Percentiles rank a stretch among this genome's conserved stretches.
phyloP scores from a whole-genome alignment of 2,113 vertebrate species.

The Erinaceus europaeus region DNA sequence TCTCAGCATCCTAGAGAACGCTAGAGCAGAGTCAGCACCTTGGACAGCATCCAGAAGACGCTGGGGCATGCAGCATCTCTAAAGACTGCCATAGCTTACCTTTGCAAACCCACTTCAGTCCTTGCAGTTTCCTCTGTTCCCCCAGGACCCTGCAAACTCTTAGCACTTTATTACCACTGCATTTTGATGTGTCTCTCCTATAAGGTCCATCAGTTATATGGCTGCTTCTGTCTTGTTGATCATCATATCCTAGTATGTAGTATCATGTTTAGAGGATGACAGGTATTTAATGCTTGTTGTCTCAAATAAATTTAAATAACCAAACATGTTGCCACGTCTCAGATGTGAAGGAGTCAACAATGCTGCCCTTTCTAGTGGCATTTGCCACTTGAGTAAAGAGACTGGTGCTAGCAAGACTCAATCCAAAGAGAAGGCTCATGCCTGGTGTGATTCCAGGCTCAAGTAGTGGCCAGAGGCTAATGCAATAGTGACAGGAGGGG shows the following conservation, averaged over 20 bases:
- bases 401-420: neutral
- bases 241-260: neutral
- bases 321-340: neutral
- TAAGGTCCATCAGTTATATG: neutral
- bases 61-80: too few relatives aligned
- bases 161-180: neutral
- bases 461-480: constrained; percentile 5
- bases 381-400: neutral
- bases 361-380: neutral
- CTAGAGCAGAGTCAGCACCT: too few relatives aligned
- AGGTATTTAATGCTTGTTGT: neutral
- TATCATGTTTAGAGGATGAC: neutral
- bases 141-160: neutral
- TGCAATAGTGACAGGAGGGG: neutral
- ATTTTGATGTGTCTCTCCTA: neutral
- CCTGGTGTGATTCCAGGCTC: neutral
- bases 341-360: neutral
- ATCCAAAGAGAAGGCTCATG: neutral
- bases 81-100: neutral
- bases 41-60: too few relatives aligned
- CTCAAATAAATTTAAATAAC: neutral
- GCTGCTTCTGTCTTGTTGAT: neutral
- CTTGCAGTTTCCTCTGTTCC: neutral
- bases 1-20: neutral
- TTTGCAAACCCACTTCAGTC: neutral